Evolutionary conservation across 1,140 invertebrate genomes (phyloP).

Genomic region (Drosophila rhopaloa): DNA sequence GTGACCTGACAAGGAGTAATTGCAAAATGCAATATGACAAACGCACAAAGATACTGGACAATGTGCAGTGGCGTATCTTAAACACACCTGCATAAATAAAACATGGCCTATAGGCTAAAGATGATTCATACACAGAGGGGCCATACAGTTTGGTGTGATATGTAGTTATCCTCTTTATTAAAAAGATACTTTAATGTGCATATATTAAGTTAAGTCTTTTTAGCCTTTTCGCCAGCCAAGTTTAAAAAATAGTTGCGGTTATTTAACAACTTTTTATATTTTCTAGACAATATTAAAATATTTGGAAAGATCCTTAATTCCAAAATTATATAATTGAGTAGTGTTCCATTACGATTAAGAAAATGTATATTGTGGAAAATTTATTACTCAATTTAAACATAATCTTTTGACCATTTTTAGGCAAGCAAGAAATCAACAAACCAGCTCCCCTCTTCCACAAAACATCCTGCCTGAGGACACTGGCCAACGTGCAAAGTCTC

Average conservation of each 20-base stretch:
- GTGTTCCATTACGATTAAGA: no score
- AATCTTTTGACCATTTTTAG: not conserved
- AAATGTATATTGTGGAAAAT: not conserved
- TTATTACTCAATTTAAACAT: slow-evolving; percentile 7
- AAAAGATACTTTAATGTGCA: not conserved
- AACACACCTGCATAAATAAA: slow-evolving; percentile 25
- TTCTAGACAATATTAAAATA: no score
- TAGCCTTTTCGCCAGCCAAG: no score
- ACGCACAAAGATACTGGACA: slow-evolving; percentile 30
- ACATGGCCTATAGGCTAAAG: slow-evolving; percentile 10
- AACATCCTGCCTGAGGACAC: not conserved
- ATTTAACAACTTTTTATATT: no score
- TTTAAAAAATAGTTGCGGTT: no score
- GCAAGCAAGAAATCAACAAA: slow-evolving; percentile 3
- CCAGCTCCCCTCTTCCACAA: not conserved
- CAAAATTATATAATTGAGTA: no score
- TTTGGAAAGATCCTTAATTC: no score
- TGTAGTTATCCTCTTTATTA: not conserved
- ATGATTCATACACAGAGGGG: not conserved
- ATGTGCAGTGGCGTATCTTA: slow-evolving; percentile 10
- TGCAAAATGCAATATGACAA: slow-evolving; percentile 37
- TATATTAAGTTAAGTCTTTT: no score
- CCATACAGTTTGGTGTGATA: not conserved
- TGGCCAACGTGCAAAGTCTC: slow-evolving; percentile 5
- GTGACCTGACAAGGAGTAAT: slow-evolving; percentile 31